These are phyloP conservation scores for Geococcyx californianus DNA, from an alignment of 2,113 vertebrate species.

Conservation along the genomic window DNA sequence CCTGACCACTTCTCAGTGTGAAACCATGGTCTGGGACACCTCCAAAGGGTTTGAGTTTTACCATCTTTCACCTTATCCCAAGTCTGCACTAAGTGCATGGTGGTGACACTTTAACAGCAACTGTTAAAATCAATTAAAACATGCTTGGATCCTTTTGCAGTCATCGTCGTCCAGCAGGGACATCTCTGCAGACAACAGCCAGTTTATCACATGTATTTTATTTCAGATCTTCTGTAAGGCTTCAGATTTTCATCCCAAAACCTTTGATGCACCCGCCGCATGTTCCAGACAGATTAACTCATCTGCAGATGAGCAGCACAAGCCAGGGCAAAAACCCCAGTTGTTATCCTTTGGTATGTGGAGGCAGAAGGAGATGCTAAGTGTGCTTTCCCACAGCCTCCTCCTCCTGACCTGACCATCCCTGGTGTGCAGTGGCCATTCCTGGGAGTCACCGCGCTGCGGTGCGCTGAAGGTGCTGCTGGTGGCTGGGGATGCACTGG, in stretches of 20 bases:
- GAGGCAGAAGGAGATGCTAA: not conserved
- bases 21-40: not conserved
- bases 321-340: not conserved
- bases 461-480: fast-evolving
- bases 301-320: not conserved
- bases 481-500: not conserved
- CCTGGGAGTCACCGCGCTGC: not conserved
- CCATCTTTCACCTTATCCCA: not conserved
- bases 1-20: not conserved
- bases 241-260: not conserved
- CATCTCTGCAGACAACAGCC: not conserved
- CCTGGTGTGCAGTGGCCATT: not conserved
- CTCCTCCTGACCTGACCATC: not conserved
- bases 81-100: not conserved
- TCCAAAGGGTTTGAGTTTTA: fast-evolving
- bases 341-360: not conserved
- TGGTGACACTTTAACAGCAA: not conserved
- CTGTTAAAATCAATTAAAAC: not conserved
- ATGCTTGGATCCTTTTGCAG: fast-evolving
- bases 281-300: not conserved
- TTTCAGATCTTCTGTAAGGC: not conserved
- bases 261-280: fast-evolving
- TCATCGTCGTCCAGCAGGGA: fast-evolving
- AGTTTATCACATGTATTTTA: not conserved
- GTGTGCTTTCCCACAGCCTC: not conserved